Evolutionary conservation across 2,113 vertebrate genomes (phyloP).

Genomic region (Sminthopsis crassicaudata): DNA sequence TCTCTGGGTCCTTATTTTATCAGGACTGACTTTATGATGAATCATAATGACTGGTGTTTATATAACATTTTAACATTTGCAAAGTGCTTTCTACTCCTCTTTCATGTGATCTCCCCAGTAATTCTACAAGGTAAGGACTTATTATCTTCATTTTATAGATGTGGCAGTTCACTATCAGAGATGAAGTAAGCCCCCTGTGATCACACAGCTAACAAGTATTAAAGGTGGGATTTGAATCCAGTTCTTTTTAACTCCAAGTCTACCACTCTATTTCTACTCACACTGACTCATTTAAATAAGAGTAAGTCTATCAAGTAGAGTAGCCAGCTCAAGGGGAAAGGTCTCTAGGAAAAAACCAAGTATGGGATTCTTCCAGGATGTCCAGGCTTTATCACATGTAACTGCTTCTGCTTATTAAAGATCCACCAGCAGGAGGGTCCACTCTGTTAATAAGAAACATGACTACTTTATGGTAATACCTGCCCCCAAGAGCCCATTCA

Average conservation of each 20-base stretch:
- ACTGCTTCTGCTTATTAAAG: neutral
- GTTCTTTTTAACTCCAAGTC: neutral
- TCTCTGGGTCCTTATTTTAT: slow-evolving; percentile 56
- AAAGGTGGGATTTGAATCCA: neutral
- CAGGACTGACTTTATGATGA: slow-evolving; percentile 52
- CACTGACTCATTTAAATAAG: neutral
- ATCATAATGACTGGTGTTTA: neutral
- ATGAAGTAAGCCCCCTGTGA: neutral
- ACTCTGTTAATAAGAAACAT: neutral
- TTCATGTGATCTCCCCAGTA: neutral
- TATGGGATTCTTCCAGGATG: neutral
- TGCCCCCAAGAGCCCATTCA: neutral
- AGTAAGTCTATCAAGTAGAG: slow-evolving; percentile 45
- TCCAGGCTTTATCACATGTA: neutral
- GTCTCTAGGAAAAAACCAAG: neutral
- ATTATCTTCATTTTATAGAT: neutral
- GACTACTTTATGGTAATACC: neutral
- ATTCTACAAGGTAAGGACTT: neutral
- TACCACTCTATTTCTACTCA: neutral
- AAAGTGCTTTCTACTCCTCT: neutral
- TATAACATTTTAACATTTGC: neutral
- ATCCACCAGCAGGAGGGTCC: neutral
- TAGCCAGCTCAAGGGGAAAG: neutral
- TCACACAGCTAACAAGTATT: neutral
- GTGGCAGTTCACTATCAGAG: neutral